These are phyloP conservation scores for Pimephales promelas DNA, from an alignment of 2,113 vertebrate species.

Conservation along the genomic window DNA sequence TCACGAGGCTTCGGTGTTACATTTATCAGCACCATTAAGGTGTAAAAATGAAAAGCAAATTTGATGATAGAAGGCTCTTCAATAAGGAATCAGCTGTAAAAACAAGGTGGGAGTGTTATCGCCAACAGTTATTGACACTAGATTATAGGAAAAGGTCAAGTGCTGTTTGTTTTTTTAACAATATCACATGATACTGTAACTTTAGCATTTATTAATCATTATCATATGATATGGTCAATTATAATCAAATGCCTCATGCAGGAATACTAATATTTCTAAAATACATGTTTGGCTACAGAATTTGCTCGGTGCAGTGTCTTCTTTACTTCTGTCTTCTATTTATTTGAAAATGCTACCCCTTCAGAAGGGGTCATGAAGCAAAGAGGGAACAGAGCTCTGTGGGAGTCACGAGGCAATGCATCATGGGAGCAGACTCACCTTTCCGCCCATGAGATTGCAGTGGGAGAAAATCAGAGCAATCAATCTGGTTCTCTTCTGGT, in stretches of 20 bases:
- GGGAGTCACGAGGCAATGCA: conserved; percentile 23
- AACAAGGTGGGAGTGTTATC: not conserved
- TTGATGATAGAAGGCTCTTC: conserved; percentile 5
- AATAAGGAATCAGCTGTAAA: conserved; percentile 2
- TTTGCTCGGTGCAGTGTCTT: not conserved
- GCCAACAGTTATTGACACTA: not conserved
- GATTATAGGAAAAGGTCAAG: not conserved
- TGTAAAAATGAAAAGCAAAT: conserved; percentile 19
- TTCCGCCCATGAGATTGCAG: conserved; percentile 27
- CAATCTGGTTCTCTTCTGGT: conserved; percentile 28
- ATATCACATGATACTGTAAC: not conserved
- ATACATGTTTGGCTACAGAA: not conserved
- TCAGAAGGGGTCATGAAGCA: not conserved
- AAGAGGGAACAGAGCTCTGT: not conserved
- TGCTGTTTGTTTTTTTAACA: not conserved
- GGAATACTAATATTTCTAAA: not conserved
- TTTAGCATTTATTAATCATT: not conserved
- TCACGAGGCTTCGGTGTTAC: not conserved
- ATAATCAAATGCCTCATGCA: not conserved
- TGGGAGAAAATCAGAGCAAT: conserved; percentile 18
- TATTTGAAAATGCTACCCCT: not conserved
- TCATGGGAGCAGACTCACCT: conserved; percentile 24
- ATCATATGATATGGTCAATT: not conserved
- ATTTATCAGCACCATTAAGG: conserved; percentile 26
- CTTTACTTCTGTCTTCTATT: not conserved